These are phyloP conservation scores for Melanotaenia trifasciata DNA, from an alignment of 2,797 vertebrate genomes.

Conservation along the genomic window DNA sequence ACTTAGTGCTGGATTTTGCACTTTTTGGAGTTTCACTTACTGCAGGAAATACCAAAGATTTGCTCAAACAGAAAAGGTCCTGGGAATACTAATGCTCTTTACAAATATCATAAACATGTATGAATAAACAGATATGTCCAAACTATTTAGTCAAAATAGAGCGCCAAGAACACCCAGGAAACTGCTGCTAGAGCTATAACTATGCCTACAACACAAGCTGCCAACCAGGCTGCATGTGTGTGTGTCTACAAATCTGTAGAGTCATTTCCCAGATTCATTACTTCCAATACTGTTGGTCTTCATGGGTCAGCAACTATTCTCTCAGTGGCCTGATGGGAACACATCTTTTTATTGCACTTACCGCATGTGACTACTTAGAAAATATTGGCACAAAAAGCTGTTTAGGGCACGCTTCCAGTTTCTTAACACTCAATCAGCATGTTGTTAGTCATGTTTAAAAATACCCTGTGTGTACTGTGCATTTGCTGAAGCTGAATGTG, in stretches of 20 bases:
- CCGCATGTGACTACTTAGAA: neutral
- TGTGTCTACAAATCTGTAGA: slow-evolving; percentile 41
- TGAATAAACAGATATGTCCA: neutral
- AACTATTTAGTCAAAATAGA: slow-evolving; percentile 13
- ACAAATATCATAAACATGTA: neutral
- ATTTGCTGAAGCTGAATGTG: slow-evolving; percentile 13
- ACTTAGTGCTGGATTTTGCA: neutral
- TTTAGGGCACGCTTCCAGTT: slow-evolving; percentile 17
- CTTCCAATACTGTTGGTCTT: slow-evolving; percentile 49
- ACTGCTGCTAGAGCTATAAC: neutral
- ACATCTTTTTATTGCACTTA: slow-evolving; percentile 25
- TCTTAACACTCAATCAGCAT: slow-evolving; percentile 44
- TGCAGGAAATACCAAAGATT: neutral
- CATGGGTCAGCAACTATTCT: slow-evolving; percentile 51
- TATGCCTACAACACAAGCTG: neutral
- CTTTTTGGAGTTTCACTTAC: neutral
- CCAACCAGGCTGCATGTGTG: neutral
- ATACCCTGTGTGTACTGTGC: slow-evolving; percentile 20
- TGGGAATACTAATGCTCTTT: neutral
- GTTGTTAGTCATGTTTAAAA: slow-evolving; percentile 37
- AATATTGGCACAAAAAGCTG: neutral
- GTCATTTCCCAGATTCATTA: slow-evolving; percentile 60
- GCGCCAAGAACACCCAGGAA: neutral
- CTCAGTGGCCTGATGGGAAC: slow-evolving; percentile 24
- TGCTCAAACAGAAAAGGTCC: neutral